Evolutionary conservation across 1,140 invertebrate genomes (phyloP), one percentile per base, ranked within the genome.

Genomic region (Diabrotica virgifera): DNA sequence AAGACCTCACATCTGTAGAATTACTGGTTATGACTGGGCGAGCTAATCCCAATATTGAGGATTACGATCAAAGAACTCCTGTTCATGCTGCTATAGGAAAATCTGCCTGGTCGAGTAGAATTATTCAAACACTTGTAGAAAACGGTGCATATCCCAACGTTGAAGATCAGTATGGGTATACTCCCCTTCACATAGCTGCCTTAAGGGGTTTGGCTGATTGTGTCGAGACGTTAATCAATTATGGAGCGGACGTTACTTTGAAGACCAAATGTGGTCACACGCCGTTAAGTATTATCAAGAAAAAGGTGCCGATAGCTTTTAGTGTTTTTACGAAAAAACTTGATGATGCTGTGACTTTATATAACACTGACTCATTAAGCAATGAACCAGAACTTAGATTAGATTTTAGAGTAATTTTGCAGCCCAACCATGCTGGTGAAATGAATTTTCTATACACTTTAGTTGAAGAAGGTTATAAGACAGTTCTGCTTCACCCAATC

Each of bases 141-240:
- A 90, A 89, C 83, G 90, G 89, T 6, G 90, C 91, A 5, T 87
- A 93, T 71, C 88, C 94, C 0, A 94, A 95, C 76, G 85, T 87
- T 52, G 87, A 90, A 70, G 93, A 96, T 72, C 88, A 90, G 64
- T 93, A 93, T 71, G 93, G 93, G 0, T 94, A 93, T 74, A 93
- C 93, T 0, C 90, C 93, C 0, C 80, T 96, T n/a, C 93, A 96
- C 74, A 84, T 95, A 51, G 92, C 92, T 5, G 91, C 93, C 5
- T 76, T 92, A 0, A 92, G 93, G 73, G 91, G 92, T 37, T 78
- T 92, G 8, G 89, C 90, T 0, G 87, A 89, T 66, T 92, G 90
- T 72, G 92, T 93, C 0, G 88, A 93, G 75, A 84, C 90, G 40
- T 79, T 96, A 36, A 89, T 95, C 36, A 87, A 88, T 73, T 84